Percentiles rank a stretch among this genome's conserved stretches.
Evolutionary conservation across 2,113 vertebrate species (phyloP).

Genomic region (Chamaea fasciata): DNA sequence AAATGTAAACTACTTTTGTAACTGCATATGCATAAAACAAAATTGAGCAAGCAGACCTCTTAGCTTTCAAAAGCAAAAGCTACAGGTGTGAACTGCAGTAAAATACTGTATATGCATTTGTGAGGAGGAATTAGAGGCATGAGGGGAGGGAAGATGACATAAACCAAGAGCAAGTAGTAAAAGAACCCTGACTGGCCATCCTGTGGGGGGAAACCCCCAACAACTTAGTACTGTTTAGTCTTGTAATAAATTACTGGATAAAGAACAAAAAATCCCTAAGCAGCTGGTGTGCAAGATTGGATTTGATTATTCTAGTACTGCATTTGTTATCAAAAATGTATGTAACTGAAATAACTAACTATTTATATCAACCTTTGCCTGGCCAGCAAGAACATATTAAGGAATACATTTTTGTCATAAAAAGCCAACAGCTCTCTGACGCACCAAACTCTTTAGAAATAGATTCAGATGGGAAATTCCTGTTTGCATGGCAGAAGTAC

Average conservation of each 20-base stretch:
- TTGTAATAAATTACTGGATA: conserved; percentile 13
- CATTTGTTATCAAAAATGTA: neutral
- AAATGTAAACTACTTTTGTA: neutral
- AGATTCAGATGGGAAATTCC: neutral
- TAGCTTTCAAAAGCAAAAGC: neutral
- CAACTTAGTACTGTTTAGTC: neutral
- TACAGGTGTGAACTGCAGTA: neutral
- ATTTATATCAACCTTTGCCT: neutral
- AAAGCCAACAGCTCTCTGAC: neutral
- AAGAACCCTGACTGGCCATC: neutral
- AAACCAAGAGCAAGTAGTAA: neutral
- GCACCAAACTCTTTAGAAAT: neutral
- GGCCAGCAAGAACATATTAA: neutral
- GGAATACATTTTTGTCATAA: neutral
- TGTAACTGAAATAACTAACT: neutral
- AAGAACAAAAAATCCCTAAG: neutral
- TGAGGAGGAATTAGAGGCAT: neutral
- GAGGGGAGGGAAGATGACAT: neutral
- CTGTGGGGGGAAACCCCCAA: neutral
- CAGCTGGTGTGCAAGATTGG: neutral
- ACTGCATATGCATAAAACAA: neutral
- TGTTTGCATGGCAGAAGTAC: neutral
- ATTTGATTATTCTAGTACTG: neutral
- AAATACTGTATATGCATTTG: neutral
- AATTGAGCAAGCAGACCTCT: neutral